Percentiles rank a stretch among this genome's conserved stretches.
Conservation (phyloP, 2,797 vertebrate species). For the Premnoplex brunnescens region DNA sequence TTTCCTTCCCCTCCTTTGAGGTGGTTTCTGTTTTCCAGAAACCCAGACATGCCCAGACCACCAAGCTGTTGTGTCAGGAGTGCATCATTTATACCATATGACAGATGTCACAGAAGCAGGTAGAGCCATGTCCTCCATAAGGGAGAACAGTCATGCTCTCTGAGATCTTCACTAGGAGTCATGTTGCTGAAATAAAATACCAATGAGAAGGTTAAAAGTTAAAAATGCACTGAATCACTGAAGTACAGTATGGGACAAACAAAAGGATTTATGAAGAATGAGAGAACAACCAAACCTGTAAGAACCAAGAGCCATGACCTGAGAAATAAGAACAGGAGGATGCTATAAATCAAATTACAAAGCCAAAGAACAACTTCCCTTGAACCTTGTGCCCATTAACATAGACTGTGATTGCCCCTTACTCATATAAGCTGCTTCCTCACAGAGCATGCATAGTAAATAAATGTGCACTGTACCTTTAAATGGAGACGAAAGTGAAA, state of each 20-base stretch:
- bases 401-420: background rate
- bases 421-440: background rate
- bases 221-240: background rate
- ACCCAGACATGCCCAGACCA: background rate
- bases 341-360: background rate
- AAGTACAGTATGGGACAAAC: background rate
- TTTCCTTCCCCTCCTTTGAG: background rate
- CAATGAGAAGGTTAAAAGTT: background rate
- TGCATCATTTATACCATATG: background rate
- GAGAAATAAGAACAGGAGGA: background rate
- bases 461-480: background rate
- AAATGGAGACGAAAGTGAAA: background rate
- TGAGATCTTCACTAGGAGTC: background rate
- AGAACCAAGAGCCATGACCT: background rate
- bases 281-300: background rate
- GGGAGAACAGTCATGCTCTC: background rate
- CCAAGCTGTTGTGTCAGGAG: background rate
- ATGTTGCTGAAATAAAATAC: background rate
- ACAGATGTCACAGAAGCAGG: background rate
- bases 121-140: background rate
- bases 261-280: background rate
- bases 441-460: background rate
- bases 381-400: background rate
- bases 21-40: background rate
- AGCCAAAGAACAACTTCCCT: background rate